phyloP scores from a whole-genome alignment of 1,140 invertebrate species.

The Odontomachus brunneus region DNA sequence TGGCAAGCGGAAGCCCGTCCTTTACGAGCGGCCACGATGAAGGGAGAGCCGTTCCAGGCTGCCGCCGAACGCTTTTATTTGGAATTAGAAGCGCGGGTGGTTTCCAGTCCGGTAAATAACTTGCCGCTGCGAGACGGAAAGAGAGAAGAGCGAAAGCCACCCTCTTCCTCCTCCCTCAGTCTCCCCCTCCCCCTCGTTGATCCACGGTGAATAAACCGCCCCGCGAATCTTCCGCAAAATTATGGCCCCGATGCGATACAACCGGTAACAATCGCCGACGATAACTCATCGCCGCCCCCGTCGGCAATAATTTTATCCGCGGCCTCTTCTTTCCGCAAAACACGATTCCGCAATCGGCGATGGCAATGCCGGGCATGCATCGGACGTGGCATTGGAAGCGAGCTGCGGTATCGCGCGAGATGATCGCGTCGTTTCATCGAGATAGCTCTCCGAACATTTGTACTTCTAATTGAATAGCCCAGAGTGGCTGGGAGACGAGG shows the following conservation, averaged over 20 bases:
- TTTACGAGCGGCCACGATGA: conserved; percentile 33
- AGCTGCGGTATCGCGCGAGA: conserved; percentile 21
- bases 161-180: no score
- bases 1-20: conserved; percentile 52
- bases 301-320: conserved; percentile 40
- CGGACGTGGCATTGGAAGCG: neutral
- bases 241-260: conserved; percentile 47
- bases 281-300: conserved; percentile 39
- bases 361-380: no score
- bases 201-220: conserved; percentile 24
- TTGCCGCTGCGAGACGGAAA: conserved; percentile 11
- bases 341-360: conserved; percentile 40
- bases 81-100: conserved; percentile 45
- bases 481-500: no score
- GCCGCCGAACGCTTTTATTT: conserved; percentile 53
- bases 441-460: neutral
- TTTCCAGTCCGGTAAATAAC: conserved; percentile 54
- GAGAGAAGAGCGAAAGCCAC: conserved; percentile 1
- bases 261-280: conserved; percentile 48
- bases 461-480: no score
- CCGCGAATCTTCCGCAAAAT: conserved; percentile 47
- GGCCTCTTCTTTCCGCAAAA: conserved; percentile 26
- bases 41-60: conserved; percentile 34
- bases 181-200: neutral
- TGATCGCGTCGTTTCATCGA: conserved; percentile 5